Percentiles rank a stretch among this genome's conserved stretches.
Evolutionary conservation across 2,113 vertebrate species (phyloP).

Genomic region (Mastomys natalensis): DNA sequence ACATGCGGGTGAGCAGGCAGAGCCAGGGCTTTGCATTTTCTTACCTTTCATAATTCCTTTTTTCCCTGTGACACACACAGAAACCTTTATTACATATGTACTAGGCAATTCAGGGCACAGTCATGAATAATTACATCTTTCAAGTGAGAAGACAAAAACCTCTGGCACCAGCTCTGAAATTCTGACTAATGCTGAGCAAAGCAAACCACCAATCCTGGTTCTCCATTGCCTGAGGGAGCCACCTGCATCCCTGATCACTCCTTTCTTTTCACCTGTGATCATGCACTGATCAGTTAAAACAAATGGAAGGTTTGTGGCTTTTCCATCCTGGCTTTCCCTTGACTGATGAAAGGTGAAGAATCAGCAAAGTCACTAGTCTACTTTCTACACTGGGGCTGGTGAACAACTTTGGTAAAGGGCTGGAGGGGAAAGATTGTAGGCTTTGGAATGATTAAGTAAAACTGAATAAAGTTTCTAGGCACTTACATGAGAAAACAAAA

Average conservation of each 20-base stretch:
- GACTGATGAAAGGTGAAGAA: background rate
- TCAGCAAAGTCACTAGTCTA: background rate
- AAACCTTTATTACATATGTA: constrained; percentile 63
- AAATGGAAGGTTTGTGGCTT: background rate
- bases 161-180: background rate
- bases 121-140: background rate
- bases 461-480: background rate
- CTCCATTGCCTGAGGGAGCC: background rate
- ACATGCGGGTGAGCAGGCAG: background rate
- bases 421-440: constrained; percentile 31
- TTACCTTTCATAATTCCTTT: constrained; percentile 22
- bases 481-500: background rate
- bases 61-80: constrained; percentile 54
- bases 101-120: background rate
- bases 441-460: background rate
- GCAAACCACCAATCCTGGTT: background rate
- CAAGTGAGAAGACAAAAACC: background rate
- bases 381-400: background rate
- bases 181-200: background rate
- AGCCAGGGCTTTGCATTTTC: background rate
- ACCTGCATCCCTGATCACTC: background rate
- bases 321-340: background rate
- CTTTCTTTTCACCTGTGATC: background rate
- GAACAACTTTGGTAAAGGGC: background rate
- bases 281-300: background rate